Percentiles rank a stretch among this genome's conserved stretches.
Conservation (phyloP, 2,113 vertebrate genomes). For the Triplophysa rosa region DNA sequence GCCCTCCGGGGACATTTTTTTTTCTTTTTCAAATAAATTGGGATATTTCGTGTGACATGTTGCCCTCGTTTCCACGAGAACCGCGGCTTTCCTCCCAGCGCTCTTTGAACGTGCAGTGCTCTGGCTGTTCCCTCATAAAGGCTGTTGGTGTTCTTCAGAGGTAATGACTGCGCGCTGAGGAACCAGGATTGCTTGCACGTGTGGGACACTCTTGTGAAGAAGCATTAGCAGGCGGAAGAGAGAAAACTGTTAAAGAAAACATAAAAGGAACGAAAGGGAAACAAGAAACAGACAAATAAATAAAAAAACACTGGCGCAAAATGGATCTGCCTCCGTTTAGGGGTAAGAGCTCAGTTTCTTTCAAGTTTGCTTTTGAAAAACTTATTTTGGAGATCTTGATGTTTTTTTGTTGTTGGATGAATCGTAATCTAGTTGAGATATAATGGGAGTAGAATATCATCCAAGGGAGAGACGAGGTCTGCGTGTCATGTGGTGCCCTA, state of each 20-base stretch:
- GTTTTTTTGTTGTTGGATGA: constrained; percentile 11
- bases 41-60: constrained; percentile 47
- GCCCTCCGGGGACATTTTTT: constrained; percentile 32
- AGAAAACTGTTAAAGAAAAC: constrained; percentile 38
- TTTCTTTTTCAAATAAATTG: constrained; percentile 34
- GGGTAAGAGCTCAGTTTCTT: constrained; percentile 65
- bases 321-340: constrained; percentile 76
- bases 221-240: constrained; percentile 15
- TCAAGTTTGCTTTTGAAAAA: neutral
- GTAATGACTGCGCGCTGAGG: constrained; percentile 47
- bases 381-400: neutral
- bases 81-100: constrained; percentile 38
- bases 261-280: constrained; percentile 6
- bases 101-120: constrained; percentile 27
- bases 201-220: constrained; percentile 39
- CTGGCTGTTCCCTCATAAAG: constrained; percentile 34
- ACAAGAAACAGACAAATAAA: constrained; percentile 12
- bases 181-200: constrained; percentile 42
- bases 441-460: constrained; percentile 32
- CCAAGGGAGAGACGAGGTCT: constrained; percentile 22
- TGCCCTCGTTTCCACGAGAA: constrained; percentile 40
- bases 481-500: constrained; percentile 8
- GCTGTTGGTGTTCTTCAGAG: constrained; percentile 36
- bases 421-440: constrained; percentile 28
- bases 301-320: constrained; percentile 45